A percentile compares a stretch with the other conserved stretches of the same genome.
These are phyloP conservation scores for Bos indicus DNA, from an alignment of 2,113 vertebrate species.

Conservation along the genomic window DNA sequence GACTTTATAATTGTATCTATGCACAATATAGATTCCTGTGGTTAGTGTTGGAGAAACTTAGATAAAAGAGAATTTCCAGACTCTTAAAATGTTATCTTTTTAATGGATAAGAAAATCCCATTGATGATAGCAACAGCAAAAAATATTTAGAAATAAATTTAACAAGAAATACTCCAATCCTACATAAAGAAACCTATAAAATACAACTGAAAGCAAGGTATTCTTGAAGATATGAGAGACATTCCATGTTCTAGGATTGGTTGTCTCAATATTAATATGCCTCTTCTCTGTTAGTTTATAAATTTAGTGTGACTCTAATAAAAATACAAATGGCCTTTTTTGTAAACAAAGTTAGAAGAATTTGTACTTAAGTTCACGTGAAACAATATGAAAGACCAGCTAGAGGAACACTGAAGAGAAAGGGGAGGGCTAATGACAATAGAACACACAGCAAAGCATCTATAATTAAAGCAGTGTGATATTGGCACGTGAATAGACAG, in stretches of 20 bases:
- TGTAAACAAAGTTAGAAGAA: not conserved
- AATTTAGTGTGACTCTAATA: not conserved
- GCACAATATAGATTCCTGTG: not conserved
- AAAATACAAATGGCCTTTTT: not conserved
- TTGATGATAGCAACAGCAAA: not conserved
- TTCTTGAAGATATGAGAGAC: not conserved
- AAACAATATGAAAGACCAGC: not conserved
- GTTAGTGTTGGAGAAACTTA: not conserved
- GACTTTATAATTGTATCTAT: not conserved
- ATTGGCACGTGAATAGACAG: not conserved
- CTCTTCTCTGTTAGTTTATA: not conserved
- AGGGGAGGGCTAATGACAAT: not conserved
- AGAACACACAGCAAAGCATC: not conserved
- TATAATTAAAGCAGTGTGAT: not conserved
- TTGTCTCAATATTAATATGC: not conserved
- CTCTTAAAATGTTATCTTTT: not conserved
- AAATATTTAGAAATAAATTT: not conserved
- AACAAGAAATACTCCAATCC: not conserved
- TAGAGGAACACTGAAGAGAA: not conserved
- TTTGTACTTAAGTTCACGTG: not conserved
- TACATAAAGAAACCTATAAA: not conserved
- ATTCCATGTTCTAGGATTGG: not conserved
- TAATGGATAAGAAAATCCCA: not conserved
- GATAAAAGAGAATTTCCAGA: not conserved
- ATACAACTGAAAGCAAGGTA: not conserved